Evolutionary conservation across 2,113 vertebrate genomes (phyloP).

Genomic region (Carassius gibelio): DNA sequence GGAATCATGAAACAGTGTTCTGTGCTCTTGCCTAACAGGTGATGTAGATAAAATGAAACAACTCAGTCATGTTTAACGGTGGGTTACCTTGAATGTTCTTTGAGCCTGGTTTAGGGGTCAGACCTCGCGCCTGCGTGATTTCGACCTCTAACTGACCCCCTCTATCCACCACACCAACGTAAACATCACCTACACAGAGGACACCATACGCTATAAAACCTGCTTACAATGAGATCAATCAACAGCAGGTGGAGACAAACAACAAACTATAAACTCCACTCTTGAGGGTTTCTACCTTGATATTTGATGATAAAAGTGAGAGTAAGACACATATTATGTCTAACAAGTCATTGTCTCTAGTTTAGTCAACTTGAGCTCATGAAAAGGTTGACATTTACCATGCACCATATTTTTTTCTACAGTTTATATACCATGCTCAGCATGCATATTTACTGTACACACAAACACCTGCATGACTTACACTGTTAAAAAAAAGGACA

Average conservation of each 20-base stretch:
- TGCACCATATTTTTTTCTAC: too few species aligned
- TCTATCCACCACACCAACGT: slow-evolving; percentile 87
- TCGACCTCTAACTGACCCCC: slow-evolving; percentile 95
- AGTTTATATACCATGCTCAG: too few species aligned
- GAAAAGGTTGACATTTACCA: not conserved
- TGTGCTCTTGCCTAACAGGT: not conserved
- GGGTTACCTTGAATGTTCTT: slow-evolving; percentile 91
- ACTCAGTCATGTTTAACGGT: not conserved
- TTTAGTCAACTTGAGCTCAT: not conserved
- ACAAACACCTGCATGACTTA: too few species aligned
- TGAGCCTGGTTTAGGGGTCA: slow-evolving; percentile 90
- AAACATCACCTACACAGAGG: slow-evolving; percentile 83
- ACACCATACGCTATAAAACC: not conserved
- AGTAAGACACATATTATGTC: slow-evolving; percentile 11
- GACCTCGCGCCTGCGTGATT: slow-evolving; percentile 90
- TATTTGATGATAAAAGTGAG: not conserved
- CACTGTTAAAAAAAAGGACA: too few species aligned
- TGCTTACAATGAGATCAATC: slow-evolving; percentile 37
- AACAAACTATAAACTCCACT: not conserved
- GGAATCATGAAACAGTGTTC: not conserved
- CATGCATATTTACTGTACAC: too few species aligned
- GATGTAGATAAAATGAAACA: not conserved
- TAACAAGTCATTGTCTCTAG: slow-evolving; percentile 23
- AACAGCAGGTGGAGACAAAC: slow-evolving; percentile 68
- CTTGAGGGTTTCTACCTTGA: slow-evolving; percentile 16